Evolutionary conservation across 2,113 vertebrate species (phyloP).

Genomic region (Dicrurus megarhynchus): DNA sequence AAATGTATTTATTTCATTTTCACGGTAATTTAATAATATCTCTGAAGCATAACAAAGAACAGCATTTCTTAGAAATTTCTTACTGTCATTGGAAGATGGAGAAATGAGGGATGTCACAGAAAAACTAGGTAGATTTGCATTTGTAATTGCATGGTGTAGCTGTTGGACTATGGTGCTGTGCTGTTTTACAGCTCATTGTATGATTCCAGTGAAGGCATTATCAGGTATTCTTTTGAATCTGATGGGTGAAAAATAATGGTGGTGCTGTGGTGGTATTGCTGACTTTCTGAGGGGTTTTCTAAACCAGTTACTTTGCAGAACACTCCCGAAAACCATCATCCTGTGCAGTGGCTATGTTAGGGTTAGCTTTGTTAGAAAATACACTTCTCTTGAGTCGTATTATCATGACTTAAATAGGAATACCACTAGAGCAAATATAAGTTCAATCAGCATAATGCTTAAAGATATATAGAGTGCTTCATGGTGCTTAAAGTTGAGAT

Average conservation of each 20-base stretch:
- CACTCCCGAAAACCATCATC: background rate
- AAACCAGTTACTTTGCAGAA: background rate
- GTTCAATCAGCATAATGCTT: background rate
- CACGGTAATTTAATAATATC: background rate
- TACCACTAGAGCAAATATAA: background rate
- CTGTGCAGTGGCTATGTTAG: background rate
- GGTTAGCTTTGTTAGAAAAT: background rate
- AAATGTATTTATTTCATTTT: background rate
- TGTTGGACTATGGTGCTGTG: background rate
- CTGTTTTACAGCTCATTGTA: background rate
- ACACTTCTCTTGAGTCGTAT: background rate
- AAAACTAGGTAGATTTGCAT: background rate
- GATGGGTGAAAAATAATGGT: background rate
- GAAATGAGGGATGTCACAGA: background rate
- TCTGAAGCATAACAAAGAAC: background rate
- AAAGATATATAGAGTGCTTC: background rate
- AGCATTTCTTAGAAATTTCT: background rate
- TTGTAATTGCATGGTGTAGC: background rate
- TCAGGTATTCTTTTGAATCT: background rate
- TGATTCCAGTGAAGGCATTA: background rate
- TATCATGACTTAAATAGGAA: background rate
- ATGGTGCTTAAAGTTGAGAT: background rate
- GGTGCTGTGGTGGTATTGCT: background rate
- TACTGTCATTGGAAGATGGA: background rate
- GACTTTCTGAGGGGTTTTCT: background rate